Base-by-base conservation (phyloP, 1,140 invertebrate genomes). In the Oncopodura yosiiana region DNA sequence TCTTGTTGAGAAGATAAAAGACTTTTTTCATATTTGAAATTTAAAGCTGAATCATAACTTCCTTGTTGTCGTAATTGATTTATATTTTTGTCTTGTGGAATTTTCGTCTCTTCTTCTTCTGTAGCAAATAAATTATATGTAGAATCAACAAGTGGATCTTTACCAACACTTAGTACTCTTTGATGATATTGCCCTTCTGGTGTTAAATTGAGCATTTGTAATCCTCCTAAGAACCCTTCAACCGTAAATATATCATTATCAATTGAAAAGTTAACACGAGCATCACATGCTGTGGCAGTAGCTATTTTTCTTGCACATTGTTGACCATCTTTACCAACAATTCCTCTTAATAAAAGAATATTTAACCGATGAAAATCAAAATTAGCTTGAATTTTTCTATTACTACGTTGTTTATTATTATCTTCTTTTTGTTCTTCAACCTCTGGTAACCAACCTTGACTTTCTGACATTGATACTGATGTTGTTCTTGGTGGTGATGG, bases 291-390 rank as follows among this genome's bases (percentile, higher is more conserved):
- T 1, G 90, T 94, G 16, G 89, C 87, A 1, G 91, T 95, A 27
- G 87, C 90, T 59, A 96, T 87, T 77, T 95, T 95, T 58, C 82
- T 80, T 0, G 86, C 90, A 27, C 81, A 73, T 24, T 82, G 69
- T 56, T 71, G 74, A 58, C 80, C 81, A 58, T 87, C 82, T 61
- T 79, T 78, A 21, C 66, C 67, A 57, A 84, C 73, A 0, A 86
- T 78, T 6, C 87, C 84, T 53, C 89, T 74, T 36, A 94, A 71
- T 49, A 96, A 73, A 18, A 96, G 69, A 44, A 96, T 81, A 69
- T 90, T 94, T 26, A 96, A 71, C 14, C 89, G 78, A 69, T 90
- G 86, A 69, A 96, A 95, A 68, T 94, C 89, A 67, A 94, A 94
- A 21, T 82, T 86, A 24, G 94, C 77, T 73, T 93, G 73, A 64